Conservation (phyloP, 2,888 invertebrate species). For the Ornithoptera priamus region DNA sequence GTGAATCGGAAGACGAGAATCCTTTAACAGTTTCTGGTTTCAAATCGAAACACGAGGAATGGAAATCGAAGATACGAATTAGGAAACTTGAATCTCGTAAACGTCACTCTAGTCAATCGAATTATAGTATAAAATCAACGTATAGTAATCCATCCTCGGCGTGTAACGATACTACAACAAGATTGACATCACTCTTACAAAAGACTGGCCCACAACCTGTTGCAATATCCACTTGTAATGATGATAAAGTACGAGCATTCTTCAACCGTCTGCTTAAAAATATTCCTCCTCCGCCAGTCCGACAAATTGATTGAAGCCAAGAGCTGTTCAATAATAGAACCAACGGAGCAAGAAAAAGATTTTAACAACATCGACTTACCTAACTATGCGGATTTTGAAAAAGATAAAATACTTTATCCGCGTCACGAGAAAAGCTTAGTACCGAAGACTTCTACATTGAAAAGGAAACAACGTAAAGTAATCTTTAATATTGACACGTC, state of each 20-base stretch:
- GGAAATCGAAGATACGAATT: constrained; percentile 63
- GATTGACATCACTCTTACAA: constrained; percentile 44
- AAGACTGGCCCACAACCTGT: constrained; percentile 28
- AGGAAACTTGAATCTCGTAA: constrained; percentile 51
- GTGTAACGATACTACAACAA: constrained; percentile 43
- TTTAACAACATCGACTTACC: constrained; percentile 56
- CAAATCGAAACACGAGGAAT: constrained; percentile 58
- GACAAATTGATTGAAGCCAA: constrained; percentile 41
- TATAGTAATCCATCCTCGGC: constrained; percentile 40
- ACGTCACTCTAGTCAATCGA: constrained; percentile 48
- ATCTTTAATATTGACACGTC: constrained; percentile 50
- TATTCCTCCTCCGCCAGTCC: constrained; percentile 61
- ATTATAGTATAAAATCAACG: constrained; percentile 41
- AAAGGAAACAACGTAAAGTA: constrained; percentile 49
- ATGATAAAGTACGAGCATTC: constrained; percentile 56
- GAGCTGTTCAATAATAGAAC: constrained; percentile 36
- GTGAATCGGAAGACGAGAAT: constrained; percentile 72
- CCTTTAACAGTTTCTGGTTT: constrained; percentile 63
- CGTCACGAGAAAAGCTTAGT: constrained; percentile 38
- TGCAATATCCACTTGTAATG: constrained; percentile 38
- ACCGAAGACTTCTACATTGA: constrained; percentile 60
- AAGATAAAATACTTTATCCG: constrained; percentile 45
- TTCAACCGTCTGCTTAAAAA: constrained; percentile 57
- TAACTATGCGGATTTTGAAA: constrained; percentile 61
- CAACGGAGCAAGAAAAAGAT: constrained; percentile 37